Conservation (phyloP, 2,113 vertebrate species). For the Arizona elegans region DNA sequence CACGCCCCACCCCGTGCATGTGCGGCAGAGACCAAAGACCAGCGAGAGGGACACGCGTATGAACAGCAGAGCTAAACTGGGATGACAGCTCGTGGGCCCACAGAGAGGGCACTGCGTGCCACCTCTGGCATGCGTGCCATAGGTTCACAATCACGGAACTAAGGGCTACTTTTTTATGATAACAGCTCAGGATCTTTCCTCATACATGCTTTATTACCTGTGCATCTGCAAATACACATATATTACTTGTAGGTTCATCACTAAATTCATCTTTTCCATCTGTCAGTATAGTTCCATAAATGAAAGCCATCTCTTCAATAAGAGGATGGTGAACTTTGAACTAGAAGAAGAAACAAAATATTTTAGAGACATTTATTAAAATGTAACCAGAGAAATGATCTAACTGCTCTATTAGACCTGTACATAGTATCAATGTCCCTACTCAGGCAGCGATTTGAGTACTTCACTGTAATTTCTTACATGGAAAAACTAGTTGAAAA, state of each 20-base stretch:
- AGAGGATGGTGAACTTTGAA: constrained; percentile 85
- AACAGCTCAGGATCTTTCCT: neutral
- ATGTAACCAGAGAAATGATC: neutral
- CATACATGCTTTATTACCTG: constrained; percentile 74
- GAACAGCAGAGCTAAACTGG: too few relatives aligned
- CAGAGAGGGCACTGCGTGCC: too few relatives aligned
- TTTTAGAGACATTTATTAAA: neutral
- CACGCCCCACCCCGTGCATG: too few relatives aligned
- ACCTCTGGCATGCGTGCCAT: too few relatives aligned
- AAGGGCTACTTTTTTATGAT: neutral
- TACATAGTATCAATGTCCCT: neutral
- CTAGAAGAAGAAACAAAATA: constrained; percentile 60
- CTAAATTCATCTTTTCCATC: constrained; percentile 86
- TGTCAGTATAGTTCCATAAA: constrained; percentile 93
- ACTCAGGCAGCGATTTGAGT: neutral
- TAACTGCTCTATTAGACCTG: neutral
- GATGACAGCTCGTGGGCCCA: too few relatives aligned
- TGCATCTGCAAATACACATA: constrained; percentile 93
- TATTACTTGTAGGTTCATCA: constrained; percentile 82
- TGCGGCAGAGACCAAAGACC: too few relatives aligned
- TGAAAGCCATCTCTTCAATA: constrained; percentile 87
- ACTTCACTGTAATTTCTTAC: neutral
- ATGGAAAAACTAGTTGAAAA: neutral
- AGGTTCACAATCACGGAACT: too few relatives aligned
- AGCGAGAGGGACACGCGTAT: too few relatives aligned